A percentile compares a stretch with the other conserved stretches of the same genome.
phyloP scores from a whole-genome alignment of 2,888 invertebrate species.

The Eristalis tenax region DNA sequence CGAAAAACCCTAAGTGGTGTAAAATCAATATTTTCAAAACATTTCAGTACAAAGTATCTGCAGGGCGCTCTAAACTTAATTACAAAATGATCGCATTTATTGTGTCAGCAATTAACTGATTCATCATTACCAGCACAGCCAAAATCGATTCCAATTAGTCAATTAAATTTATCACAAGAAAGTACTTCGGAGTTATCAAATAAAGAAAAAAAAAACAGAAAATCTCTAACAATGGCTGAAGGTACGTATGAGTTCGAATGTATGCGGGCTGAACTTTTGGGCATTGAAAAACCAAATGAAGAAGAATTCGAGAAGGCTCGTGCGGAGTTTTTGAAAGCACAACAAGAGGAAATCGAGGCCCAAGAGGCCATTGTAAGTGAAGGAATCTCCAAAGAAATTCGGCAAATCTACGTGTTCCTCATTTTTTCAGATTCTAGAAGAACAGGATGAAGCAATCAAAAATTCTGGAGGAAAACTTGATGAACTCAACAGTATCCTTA shows the following conservation, averaged over 20 bases:
- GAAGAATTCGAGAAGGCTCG: slow-evolving; percentile 85
- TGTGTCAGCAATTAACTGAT: slow-evolving; percentile 33
- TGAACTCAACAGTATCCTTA: slow-evolving; percentile 90
- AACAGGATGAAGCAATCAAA: slow-evolving; percentile 85
- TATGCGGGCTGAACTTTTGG: slow-evolving; percentile 89
- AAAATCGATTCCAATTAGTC: neutral
- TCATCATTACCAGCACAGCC: neutral
- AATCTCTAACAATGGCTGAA: slow-evolving; percentile 79
- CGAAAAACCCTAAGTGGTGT: slow-evolving; percentile 18
- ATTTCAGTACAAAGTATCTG: slow-evolving; percentile 42
- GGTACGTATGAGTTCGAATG: slow-evolving; percentile 89
- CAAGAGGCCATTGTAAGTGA: slow-evolving; percentile 81
- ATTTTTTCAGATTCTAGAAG: slow-evolving; percentile 84
- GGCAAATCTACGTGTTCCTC: no score
- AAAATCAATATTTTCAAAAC: slow-evolving; percentile 67
- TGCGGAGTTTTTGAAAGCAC: slow-evolving; percentile 79
- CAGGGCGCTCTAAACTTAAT: slow-evolving; percentile 35
- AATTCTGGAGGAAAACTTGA: slow-evolving; percentile 88
- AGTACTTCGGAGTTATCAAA: neutral
- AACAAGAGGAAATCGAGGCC: slow-evolving; percentile 81
- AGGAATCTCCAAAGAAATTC: neutral
- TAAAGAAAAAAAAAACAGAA: neutral
- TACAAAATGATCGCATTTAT: slow-evolving; percentile 44
- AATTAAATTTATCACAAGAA: neutral
- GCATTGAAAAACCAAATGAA: slow-evolving; percentile 86